These are phyloP conservation scores for Zaprionus bogoriensis DNA, from an alignment of 2,888 invertebrate species.

Conservation along the genomic window DNA sequence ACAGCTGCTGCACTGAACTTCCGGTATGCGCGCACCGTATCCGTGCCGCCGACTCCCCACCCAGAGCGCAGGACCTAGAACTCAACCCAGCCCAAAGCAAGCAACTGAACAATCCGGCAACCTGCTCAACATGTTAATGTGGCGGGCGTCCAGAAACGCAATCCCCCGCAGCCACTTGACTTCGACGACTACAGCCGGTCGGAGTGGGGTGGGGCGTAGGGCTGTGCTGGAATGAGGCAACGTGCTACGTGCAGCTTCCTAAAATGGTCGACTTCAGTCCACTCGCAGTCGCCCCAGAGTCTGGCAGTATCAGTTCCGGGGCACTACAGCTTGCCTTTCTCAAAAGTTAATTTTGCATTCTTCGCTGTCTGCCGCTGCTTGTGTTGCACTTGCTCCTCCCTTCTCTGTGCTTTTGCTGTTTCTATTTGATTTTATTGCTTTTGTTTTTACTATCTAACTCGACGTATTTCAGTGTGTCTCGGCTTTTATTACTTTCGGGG, in stretches of 20 bases:
- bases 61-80: neutral
- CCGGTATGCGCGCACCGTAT: constrained; percentile 40
- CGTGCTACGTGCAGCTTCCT: constrained; percentile 27
- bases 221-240: neutral
- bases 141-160: constrained; percentile 34
- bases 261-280: constrained; percentile 8
- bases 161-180: constrained; percentile 40
- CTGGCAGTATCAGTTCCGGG: constrained; percentile 20
- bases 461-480: constrained; percentile 12
- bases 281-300: constrained; percentile 3
- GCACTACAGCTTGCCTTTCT: constrained; percentile 7
- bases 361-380: constrained; percentile 27
- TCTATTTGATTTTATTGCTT: constrained; percentile 64
- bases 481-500: constrained; percentile 48
- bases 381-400: constrained; percentile 6
- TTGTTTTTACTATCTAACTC: constrained; percentile 22
- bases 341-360: constrained; percentile 65
- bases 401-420: constrained; percentile 10
- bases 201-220: neutral
- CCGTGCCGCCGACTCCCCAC: neutral
- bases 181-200: constrained; percentile 13
- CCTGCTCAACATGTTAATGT: constrained; percentile 70
- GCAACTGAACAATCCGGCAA: constrained; percentile 37
- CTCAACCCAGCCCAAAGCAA: constrained; percentile 4
- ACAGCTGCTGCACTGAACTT: constrained; percentile 45